phyloP scores from a whole-genome alignment of 2,797 vertebrate species.

The Podarcis lilfordi region DNA sequence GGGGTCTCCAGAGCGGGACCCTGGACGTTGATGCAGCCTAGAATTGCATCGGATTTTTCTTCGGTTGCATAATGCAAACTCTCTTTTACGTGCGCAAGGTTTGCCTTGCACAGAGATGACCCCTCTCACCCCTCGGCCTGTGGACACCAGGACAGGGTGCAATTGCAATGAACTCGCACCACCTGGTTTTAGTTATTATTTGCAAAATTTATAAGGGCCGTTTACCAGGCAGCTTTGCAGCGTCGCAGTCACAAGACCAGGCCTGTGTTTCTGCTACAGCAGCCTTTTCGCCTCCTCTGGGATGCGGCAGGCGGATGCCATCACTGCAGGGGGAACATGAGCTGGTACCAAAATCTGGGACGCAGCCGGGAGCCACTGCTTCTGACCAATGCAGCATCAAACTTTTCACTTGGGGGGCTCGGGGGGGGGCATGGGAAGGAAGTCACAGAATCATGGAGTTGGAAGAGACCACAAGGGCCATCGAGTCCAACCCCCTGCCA shows the following conservation, averaged over 20 bases:
- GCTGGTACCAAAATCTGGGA: not conserved
- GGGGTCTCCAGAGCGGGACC: too few species aligned
- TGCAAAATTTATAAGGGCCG: not conserved
- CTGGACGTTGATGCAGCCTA: too few species aligned
- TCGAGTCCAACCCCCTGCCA: too few species aligned
- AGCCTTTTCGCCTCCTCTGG: not conserved
- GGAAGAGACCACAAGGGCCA: too few species aligned
- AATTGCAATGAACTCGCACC: not conserved
- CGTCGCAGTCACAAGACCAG: not conserved
- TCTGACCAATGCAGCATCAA: not conserved
- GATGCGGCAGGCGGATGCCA: not conserved
- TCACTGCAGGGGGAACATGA: not conserved
- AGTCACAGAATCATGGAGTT: too few species aligned
- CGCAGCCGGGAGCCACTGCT: not conserved
- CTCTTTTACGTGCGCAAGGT: too few species aligned
- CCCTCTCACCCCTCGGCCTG: too few species aligned
- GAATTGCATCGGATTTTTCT: too few species aligned
- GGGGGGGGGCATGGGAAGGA: too few species aligned
- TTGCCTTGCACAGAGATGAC: not conserved
- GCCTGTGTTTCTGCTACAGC: not conserved
- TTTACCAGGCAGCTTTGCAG: not conserved
- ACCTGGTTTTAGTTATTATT: not conserved
- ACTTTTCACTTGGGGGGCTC: not conserved
- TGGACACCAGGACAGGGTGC: rapidly evolving
- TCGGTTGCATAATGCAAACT: too few species aligned